Base-by-base conservation (phyloP, 1,140 invertebrate species). In the Pseudomyrmex cubaensis region DNA sequence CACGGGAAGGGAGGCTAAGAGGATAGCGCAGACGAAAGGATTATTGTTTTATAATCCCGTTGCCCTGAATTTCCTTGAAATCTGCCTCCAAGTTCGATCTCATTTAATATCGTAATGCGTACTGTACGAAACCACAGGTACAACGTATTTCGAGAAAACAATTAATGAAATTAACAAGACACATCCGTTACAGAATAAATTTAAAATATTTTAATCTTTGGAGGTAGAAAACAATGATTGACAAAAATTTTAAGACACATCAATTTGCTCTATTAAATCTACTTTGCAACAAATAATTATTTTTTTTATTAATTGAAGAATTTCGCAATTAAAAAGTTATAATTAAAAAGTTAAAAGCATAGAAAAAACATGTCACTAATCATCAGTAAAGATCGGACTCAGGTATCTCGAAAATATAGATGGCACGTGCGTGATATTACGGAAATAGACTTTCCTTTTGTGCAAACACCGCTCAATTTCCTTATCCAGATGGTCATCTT, bases 401-500 rank as follows among this genome's bases (percentile, higher is more conserved):
- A 13, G 69, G 82, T 88, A 62, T 59, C 52, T 69, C 50, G 82
- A 87, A 35, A 86, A 86, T 82, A 87, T 82, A 87, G 77, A 66
- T 46, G 70, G 54, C 64, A 80, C 64, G 69, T 62, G 52, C 12
- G 46, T 63, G 82, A 72, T 64, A 77, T 88, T 86, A 88, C 70
- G 62, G 56, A 89, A 89, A 54, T 82, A 61, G 52, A 46, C 52
- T 82, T 20, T 10, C 9, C 25, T 62, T 61, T 52, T 75, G 83
- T 48, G 66, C n/a, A 17, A 75, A 63, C 56, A 63, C 63, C 70
- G 25, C 15, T 3, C 63, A 59, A 54, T 80, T 70, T 82, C 0
- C 63, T 75, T 83, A 35, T 76, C 88, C 89, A 90, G 88, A 88
- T 90, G 86, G 86, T 84, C 87, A 63, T 74, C 82, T 66, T 70